These are phyloP conservation scores for Syndactyla subalaris DNA, from an alignment of 2,797 vertebrate species.

Conservation along the genomic window DNA sequence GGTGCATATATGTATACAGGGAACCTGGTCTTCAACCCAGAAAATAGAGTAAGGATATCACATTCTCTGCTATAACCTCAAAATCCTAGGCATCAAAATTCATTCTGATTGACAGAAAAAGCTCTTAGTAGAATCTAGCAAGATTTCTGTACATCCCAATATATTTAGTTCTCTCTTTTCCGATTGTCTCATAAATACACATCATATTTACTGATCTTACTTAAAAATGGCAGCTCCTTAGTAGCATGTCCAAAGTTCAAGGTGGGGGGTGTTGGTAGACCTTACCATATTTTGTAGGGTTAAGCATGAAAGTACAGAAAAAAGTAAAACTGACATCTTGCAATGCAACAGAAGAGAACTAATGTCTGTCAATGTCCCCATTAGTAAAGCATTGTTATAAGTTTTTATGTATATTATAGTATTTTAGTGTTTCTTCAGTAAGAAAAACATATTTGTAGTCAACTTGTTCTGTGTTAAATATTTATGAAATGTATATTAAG, in stretches of 20 bases:
- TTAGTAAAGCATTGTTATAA: not conserved
- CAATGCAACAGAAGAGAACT: not conserved
- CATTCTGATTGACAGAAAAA: not conserved
- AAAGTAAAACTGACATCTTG: not conserved
- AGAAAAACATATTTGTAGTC: not conserved
- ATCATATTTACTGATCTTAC: not conserved
- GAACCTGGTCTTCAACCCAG: not conserved
- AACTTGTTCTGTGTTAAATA: not conserved
- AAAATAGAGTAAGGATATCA: not conserved
- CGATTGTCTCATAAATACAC: not conserved
- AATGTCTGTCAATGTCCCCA: not conserved
- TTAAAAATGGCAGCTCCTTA: not conserved
- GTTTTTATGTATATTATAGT: not conserved
- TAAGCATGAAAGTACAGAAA: not conserved
- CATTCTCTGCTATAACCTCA: not conserved
- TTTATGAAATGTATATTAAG: not conserved
- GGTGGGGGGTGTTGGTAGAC: not conserved
- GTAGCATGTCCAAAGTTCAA: not conserved
- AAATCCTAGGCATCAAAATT: not conserved
- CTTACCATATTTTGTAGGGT: not conserved
- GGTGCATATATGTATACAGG: accelerated
- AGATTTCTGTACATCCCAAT: not conserved
- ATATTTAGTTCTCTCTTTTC: not conserved
- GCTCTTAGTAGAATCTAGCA: not conserved
- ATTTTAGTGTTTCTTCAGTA: not conserved